phyloP scores from a whole-genome alignment of 2,797 vertebrate species.

The Pangasius krempfi region DNA sequence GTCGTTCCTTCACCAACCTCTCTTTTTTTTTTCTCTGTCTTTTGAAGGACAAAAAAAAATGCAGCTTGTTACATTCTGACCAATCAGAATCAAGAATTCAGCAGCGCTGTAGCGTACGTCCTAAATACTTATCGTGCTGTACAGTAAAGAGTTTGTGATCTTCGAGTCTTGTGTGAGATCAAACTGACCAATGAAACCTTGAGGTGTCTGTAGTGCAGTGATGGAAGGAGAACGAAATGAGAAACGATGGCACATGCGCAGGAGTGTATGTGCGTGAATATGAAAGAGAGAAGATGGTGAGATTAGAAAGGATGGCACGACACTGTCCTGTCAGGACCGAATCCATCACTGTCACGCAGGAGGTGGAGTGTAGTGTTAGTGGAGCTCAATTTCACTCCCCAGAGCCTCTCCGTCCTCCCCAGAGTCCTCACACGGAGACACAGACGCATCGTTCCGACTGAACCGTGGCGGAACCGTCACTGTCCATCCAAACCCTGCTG shows the following conservation, averaged over 20 bases:
- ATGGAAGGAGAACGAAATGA: slow-evolving; percentile 31
- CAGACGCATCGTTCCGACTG: slow-evolving; percentile 32
- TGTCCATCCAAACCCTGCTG: slow-evolving; percentile 31
- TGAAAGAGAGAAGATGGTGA: slow-evolving; percentile 36
- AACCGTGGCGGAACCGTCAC: slow-evolving; percentile 34
- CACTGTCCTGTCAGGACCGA: slow-evolving; percentile 54
- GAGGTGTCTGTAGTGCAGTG: not conserved
- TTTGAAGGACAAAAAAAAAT: too few species aligned
- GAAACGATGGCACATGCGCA: slow-evolving; percentile 30
- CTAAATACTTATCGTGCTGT: not conserved
- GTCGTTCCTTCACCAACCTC: not conserved
- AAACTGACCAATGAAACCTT: not conserved
- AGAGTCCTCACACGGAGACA: slow-evolving; percentile 8
- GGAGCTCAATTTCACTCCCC: slow-evolving; percentile 53
- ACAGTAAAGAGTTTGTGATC: not conserved
- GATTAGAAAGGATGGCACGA: slow-evolving; percentile 62
- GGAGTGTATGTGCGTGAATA: slow-evolving; percentile 21
- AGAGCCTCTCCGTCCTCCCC: slow-evolving; percentile 33
- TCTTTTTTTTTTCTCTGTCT: too few species aligned
- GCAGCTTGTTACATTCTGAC: not conserved
- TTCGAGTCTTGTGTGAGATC: not conserved
- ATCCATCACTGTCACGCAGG: slow-evolving; percentile 60
- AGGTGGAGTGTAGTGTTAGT: slow-evolving; percentile 46
- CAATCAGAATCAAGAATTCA: not conserved
- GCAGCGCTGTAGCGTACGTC: too few species aligned